Base-by-base conservation (phyloP, 2,113 vertebrate species). In the Poeciliopsis prolifica region DNA sequence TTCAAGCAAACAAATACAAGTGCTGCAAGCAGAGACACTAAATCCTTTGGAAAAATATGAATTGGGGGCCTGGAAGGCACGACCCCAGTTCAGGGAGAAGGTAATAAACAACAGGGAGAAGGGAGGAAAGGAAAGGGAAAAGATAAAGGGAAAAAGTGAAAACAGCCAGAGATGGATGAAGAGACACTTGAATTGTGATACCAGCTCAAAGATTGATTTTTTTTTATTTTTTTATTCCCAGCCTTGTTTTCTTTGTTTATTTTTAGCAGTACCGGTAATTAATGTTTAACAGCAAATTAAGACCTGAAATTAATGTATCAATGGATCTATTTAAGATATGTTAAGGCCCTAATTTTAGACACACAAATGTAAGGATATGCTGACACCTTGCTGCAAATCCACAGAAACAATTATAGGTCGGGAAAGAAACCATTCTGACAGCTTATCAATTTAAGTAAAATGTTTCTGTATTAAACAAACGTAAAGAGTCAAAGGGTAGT, bases 111-210 rank as follows among this genome's bases (percentile, higher is more conserved):
- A 6, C 7, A 1, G 13, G 28, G 3, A 2, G n/a, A 33, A 42
- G 40, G 26, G 24, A 28, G 35, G 10, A 4, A 28, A 62, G 11
- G 19, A 11, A 9, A 2, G 29, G 7, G 28, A 17, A 33, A n/a
- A 65, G 13, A 4, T 28, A 66, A 22, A 31, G 29, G 40, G n/a
- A 37, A n/a, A 73, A 66, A 68, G 31, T 35, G 6, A 15, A 42
- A 42, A 3, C 40, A 42, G 40, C 4, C 24, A 33, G 54, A 37
- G 54, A 70, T 37, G 13, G 63, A 81, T 74, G 51, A 63, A 61
- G 44, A 19, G 30, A 70, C 11, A 33, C 63, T 65, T 70, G 15
- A 61, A 70, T 17, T 74, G 63, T 75, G 67, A 60, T 72, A 7
- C 42, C 30, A 68, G 29, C 65, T 72, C 62, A 72, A 62, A 75